Evolutionary conservation across 2,888 invertebrate species (phyloP).

Genomic region (Frankliniella fusca): DNA sequence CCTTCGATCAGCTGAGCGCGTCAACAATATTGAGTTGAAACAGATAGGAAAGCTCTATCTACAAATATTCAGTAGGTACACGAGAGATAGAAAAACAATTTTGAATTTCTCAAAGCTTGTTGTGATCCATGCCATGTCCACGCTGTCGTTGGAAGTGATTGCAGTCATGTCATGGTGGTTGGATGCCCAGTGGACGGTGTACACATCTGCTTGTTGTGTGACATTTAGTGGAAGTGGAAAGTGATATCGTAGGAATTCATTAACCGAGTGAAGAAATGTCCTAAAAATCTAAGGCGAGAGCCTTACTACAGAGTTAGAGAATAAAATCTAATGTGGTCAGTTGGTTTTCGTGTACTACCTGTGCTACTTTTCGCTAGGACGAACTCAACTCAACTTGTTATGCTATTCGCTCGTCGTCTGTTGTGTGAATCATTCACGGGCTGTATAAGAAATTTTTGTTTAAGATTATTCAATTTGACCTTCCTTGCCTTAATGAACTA

Average conservation of each 20-base stretch:
- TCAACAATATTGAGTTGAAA: background rate
- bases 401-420: slow-evolving; percentile 17
- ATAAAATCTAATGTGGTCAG: background rate
- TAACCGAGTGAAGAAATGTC: background rate
- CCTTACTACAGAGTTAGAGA: no score
- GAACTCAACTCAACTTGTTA: background rate
- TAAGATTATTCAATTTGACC: background rate
- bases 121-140: no score
- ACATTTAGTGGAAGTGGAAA: slow-evolving; percentile 1
- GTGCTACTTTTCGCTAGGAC: background rate
- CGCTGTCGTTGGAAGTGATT: no score
- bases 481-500: background rate
- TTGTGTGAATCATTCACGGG: background rate
- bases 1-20: background rate
- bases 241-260: background rate
- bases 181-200: background rate
- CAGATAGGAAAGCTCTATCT: background rate
- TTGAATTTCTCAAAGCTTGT: no score
- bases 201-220: slow-evolving; percentile 26
- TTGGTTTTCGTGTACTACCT: background rate
- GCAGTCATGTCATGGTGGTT: no score
- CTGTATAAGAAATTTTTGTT: background rate
- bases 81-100: background rate
- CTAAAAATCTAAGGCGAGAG: background rate
- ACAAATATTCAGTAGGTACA: background rate